Evolutionary conservation across 1,140 invertebrate species (phyloP).

Genomic region (Diorhabda elongata): DNA sequence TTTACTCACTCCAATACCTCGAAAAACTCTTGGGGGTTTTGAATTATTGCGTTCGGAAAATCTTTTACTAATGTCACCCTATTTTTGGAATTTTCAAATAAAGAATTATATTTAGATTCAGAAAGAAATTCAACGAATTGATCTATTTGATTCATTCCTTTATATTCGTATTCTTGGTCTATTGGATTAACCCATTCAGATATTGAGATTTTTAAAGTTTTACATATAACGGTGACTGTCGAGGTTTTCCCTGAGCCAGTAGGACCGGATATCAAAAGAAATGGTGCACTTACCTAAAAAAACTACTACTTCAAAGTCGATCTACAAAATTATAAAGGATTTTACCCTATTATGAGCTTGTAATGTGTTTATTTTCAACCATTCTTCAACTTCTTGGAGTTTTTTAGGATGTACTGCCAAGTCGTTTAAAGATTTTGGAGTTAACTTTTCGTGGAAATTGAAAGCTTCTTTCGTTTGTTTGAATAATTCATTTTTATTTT

Average conservation of each 20-base stretch:
- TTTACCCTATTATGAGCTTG: not conserved
- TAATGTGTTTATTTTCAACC: constrained; percentile 17
- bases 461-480: constrained; percentile 21
- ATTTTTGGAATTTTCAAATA: constrained; percentile 51
- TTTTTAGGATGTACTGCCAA: constrained; percentile 61
- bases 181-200: constrained; percentile 71
- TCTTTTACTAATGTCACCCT: constrained; percentile 67
- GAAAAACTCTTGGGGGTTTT: constrained; percentile 57
- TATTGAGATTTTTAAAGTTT: constrained; percentile 55
- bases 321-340: constrained; percentile 7
- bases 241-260: constrained; percentile 69
- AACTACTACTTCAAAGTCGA: not conserved
- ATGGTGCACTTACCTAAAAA: constrained; percentile 46
- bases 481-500: not conserved
- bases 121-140: constrained; percentile 65
- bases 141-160: constrained; percentile 55
- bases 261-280: constrained; percentile 63
- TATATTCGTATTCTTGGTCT: constrained; percentile 51
- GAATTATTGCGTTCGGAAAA: constrained; percentile 66
- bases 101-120: constrained; percentile 63
- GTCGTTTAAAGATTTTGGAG: constrained; percentile 52
- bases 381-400: constrained; percentile 52
- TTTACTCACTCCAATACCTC: constrained; percentile 59
- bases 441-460: constrained; percentile 49
- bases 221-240: constrained; percentile 57